These are phyloP conservation scores for Eudyptes chrysolophus DNA, from an alignment of 2,113 vertebrate species.

Conservation along the genomic window DNA sequence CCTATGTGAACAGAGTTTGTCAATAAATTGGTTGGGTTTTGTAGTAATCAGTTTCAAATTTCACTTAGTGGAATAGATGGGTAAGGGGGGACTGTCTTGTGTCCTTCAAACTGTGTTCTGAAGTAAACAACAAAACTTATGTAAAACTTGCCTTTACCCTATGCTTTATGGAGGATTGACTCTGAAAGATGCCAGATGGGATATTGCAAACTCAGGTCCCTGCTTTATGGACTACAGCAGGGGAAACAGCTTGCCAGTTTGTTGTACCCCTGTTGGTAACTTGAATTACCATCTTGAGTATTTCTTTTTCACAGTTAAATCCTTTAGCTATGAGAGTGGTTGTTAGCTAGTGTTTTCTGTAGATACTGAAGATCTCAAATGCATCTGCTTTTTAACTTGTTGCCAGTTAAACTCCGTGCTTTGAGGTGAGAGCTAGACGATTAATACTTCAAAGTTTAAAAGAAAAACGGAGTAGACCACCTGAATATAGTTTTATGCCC, in stretches of 20 bases:
- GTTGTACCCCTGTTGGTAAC: background rate
- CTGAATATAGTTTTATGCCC: background rate
- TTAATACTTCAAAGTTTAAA: background rate
- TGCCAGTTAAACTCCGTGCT: background rate
- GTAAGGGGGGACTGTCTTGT: background rate
- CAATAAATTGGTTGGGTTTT: slow-evolving; percentile 8
- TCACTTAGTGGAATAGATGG: background rate
- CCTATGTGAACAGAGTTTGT: slow-evolving; percentile 1
- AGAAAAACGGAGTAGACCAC: background rate
- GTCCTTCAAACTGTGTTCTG: background rate
- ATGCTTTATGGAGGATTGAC: background rate
- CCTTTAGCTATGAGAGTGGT: background rate
- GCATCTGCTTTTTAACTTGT: background rate
- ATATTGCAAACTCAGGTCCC: background rate
- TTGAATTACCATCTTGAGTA: background rate
- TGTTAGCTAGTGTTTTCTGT: background rate
- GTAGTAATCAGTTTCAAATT: background rate
- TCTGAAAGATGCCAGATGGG: background rate
- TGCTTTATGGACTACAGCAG: background rate
- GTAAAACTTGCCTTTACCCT: background rate
- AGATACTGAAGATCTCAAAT: background rate
- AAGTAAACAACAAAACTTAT: background rate
- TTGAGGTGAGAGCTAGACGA: background rate
- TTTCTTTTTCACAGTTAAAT: background rate
- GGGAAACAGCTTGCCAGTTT: background rate